phyloP scores from a whole-genome alignment of 2,113 vertebrate species.

The Gracilinanus agilis region DNA sequence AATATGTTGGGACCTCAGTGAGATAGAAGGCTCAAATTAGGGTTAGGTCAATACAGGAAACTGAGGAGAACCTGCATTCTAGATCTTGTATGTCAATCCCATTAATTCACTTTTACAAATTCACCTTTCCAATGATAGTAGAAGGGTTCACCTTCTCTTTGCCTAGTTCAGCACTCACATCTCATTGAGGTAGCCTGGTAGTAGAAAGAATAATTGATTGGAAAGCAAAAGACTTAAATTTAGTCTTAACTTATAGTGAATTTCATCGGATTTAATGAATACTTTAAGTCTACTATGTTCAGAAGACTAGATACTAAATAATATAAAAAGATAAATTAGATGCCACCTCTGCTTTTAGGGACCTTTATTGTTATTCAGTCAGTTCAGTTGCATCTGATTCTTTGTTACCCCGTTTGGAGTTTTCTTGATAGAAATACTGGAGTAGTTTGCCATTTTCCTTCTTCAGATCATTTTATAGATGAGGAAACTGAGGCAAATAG shows the following conservation, averaged over 20 bases:
- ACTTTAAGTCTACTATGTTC: neutral
- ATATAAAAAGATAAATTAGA: neutral
- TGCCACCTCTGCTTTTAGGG: neutral
- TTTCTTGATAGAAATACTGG: too few relatives aligned
- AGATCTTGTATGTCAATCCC: neutral
- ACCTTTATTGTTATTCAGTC: neutral
- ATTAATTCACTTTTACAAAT: neutral
- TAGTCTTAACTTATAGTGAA: neutral
- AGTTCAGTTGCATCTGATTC: too few relatives aligned
- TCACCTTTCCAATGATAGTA: neutral
- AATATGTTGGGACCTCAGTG: neutral
- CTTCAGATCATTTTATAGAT: too few relatives aligned
- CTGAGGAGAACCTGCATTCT: neutral
- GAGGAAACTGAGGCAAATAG: too few relatives aligned
- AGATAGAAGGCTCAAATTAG: neutral
- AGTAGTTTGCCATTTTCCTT: too few relatives aligned
- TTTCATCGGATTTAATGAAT: neutral
- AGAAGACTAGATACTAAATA: neutral
- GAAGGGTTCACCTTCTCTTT: neutral
- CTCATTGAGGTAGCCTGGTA: neutral
- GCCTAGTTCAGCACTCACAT: neutral
- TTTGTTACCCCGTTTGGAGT: too few relatives aligned
- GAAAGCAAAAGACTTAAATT: neutral
- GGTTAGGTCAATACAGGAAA: neutral
- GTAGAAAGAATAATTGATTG: neutral